Conservation (phyloP, 2,797 vertebrate genomes). For the Geotrypetes seraphini region DNA sequence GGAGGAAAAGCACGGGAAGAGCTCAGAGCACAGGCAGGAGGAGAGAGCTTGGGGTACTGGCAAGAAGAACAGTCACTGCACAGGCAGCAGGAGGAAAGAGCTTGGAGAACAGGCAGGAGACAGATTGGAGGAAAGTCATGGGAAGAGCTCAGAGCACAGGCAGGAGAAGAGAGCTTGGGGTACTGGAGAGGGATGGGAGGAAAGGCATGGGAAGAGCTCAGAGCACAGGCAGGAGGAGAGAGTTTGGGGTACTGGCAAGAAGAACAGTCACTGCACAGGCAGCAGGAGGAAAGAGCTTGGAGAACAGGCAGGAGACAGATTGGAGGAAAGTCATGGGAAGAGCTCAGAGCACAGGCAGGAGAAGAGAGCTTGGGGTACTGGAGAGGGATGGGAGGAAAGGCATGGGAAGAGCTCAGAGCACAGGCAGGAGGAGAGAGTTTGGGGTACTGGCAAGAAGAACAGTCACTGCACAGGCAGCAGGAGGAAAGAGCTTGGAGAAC, state of each 20-base stretch:
- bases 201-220: neutral
- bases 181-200: neutral
- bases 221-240: neutral
- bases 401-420: neutral
- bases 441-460: neutral
- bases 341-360: neutral
- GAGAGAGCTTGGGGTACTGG: too few relatives aligned
- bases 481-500: neutral
- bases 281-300: neutral
- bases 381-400: neutral
- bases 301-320: neutral
- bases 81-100: neutral
- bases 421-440: too few relatives aligned
- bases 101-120: neutral
- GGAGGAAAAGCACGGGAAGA: neutral
- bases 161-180: neutral
- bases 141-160: too few relatives aligned
- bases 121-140: neutral
- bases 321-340: neutral
- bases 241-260: neutral
- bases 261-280: neutral
- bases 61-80: too few relatives aligned
- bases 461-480: neutral
- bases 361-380: neutral
- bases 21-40: too few relatives aligned